Conservation (phyloP, 2,113 vertebrate species). For the Acinonyx jubatus region DNA sequence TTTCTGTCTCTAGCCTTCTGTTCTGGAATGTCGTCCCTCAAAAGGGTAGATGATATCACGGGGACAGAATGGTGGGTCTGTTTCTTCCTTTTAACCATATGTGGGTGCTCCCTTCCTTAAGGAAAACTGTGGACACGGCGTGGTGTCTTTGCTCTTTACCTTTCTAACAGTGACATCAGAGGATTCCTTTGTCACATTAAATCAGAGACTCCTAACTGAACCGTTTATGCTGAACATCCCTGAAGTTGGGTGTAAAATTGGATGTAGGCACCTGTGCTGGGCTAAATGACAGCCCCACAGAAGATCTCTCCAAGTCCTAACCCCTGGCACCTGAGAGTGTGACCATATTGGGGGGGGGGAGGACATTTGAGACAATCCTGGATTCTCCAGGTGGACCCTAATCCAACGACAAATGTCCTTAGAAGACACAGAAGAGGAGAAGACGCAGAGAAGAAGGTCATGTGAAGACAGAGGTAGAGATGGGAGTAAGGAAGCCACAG, state of each 20-base stretch:
- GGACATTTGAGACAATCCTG: background rate
- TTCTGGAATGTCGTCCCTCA: constrained; percentile 50
- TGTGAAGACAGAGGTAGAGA: background rate
- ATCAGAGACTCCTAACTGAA: background rate
- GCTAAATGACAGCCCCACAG: background rate
- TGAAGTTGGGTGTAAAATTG: background rate
- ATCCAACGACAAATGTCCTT: background rate
- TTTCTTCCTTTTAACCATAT: background rate
- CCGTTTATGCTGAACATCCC: too few species aligned
- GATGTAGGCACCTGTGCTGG: background rate
- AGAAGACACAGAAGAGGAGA: background rate
- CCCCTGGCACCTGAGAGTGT: background rate
- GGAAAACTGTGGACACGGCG: fast-evolving
- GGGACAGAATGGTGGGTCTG: background rate
- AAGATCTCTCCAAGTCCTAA: background rate
- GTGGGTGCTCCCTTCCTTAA: background rate
- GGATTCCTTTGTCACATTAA: background rate
- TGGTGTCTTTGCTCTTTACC: background rate
- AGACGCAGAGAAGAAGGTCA: background rate
- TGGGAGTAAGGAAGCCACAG: fast-evolving
- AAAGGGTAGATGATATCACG: background rate
- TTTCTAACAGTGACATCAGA: background rate
- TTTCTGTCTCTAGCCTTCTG: constrained; percentile 38
- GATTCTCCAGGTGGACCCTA: too few species aligned
- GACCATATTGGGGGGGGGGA: background rate